Percentiles rank a stretch among this genome's conserved stretches.
These are phyloP conservation scores for Carcinoscorpius rotundicauda DNA, from an alignment of 1,140 invertebrate species.

Conservation along the genomic window DNA sequence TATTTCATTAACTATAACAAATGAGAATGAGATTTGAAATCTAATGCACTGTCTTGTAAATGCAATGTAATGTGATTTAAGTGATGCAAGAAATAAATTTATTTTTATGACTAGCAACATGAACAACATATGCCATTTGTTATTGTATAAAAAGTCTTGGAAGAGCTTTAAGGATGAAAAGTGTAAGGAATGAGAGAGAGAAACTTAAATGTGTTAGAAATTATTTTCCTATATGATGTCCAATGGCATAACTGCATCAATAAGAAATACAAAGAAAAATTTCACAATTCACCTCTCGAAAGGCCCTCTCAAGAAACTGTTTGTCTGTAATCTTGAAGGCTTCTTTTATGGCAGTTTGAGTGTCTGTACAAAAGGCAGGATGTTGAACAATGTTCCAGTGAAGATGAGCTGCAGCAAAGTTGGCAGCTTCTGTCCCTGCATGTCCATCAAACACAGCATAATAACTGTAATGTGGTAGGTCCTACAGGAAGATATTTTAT, in stretches of 20 bases:
- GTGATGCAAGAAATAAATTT: too few relatives aligned
- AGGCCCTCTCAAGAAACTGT: constrained; percentile 59
- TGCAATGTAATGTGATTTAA: too few relatives aligned
- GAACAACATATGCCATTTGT: too few relatives aligned
- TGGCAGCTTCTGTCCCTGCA: constrained; percentile 76
- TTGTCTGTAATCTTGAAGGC: constrained; percentile 73
- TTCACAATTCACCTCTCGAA: constrained; percentile 43
- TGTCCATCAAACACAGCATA: constrained; percentile 95
- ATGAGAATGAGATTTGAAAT: too few relatives aligned
- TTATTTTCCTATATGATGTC: background rate
- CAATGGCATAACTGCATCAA: background rate
- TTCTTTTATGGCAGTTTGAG: constrained; percentile 55
- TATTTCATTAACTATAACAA: too few relatives aligned
- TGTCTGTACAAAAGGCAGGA: constrained; percentile 49
- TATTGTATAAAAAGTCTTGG: too few relatives aligned
- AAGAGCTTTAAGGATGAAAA: too few relatives aligned
- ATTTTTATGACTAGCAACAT: too few relatives aligned
- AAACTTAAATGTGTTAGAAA: background rate
- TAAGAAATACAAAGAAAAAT: background rate
- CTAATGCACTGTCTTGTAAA: too few relatives aligned
- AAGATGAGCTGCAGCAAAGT: constrained; percentile 72
- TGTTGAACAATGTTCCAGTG: constrained; percentile 71
- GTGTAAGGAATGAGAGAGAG: too few relatives aligned
- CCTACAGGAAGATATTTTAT: constrained; percentile 3
- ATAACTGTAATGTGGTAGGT: constrained; percentile 27